A percentile compares a stretch with the other conserved stretches of the same genome.
phyloP scores from a whole-genome alignment of 2,888 invertebrate genomes.

The Sialis lutaria region DNA sequence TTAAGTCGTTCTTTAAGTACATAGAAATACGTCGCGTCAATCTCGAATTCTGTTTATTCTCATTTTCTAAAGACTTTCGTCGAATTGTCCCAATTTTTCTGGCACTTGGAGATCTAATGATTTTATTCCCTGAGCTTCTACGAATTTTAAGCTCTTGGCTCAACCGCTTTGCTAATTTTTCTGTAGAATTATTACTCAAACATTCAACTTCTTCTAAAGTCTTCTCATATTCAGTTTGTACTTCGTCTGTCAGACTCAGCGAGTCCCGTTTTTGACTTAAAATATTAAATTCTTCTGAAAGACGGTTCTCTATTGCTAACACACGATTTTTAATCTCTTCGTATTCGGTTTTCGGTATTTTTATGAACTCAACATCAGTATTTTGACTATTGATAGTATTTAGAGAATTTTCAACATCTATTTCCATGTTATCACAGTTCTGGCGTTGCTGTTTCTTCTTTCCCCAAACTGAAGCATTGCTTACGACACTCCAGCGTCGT shows the following conservation, averaged over 20 bases:
- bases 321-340: constrained; percentile 62
- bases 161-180: constrained; percentile 49
- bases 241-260: constrained; percentile 37
- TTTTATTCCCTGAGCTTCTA: constrained; percentile 46
- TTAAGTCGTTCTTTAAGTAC: constrained; percentile 23
- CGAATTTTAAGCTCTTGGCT: constrained; percentile 59
- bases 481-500: constrained; percentile 36
- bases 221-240: constrained; percentile 56
- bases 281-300: constrained; percentile 46
- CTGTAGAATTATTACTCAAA: constrained; percentile 42
- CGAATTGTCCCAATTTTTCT: constrained; percentile 62
- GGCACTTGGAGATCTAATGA: constrained; percentile 64
- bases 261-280: constrained; percentile 14
- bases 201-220: constrained; percentile 51
- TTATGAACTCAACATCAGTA: constrained; percentile 36
- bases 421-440: neutral
- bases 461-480: constrained; percentile 19
- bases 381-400: neutral
- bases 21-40: constrained; percentile 45
- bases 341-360: constrained; percentile 56
- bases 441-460: constrained; percentile 4
- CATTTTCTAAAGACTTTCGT: constrained; percentile 46
- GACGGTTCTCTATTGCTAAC: constrained; percentile 49
- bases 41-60: constrained; percentile 22
- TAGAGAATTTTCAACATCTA: neutral